phyloP scores from a whole-genome alignment of 2,888 invertebrate genomes.

The Drosophila pseudotalamancana region DNA sequence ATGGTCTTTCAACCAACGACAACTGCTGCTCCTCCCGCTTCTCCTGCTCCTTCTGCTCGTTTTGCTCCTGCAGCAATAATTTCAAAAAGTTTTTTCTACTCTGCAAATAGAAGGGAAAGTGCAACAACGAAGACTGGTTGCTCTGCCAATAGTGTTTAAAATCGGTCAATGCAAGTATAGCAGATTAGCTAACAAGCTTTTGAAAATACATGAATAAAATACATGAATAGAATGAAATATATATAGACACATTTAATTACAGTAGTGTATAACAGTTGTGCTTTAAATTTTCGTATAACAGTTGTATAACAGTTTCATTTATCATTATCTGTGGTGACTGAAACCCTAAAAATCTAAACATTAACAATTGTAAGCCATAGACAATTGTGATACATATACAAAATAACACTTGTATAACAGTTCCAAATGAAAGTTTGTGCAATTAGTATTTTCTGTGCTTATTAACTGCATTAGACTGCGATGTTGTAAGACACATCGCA shows the following conservation, averaged over 20 bases:
- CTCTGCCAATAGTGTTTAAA: neutral
- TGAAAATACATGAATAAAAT: too few species aligned
- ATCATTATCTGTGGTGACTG: too few species aligned
- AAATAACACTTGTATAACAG: neutral
- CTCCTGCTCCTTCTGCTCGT: conserved; percentile 1
- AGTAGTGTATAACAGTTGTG: neutral
- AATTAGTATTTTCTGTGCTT: too few species aligned
- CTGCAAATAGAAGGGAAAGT: conserved; percentile 15
- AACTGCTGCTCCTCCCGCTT: neutral
- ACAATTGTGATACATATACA: too few species aligned
- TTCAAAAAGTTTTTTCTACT: conserved; percentile 27
- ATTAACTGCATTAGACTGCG: too few species aligned
- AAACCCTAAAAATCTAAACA: too few species aligned
- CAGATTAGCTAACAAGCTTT: neutral
- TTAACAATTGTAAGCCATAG: too few species aligned
- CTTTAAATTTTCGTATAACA: too few species aligned
- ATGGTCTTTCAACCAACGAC: neutral
- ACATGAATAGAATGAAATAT: too few species aligned
- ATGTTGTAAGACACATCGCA: neutral
- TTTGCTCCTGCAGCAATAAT: conserved; percentile 48
- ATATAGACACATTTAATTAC: neutral
- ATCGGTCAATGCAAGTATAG: neutral
- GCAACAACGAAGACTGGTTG: neutral
- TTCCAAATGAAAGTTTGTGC: too few species aligned
- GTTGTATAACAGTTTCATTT: too few species aligned